phyloP scores from a whole-genome alignment of 2,888 invertebrate genomes.

The Erynnis tages region DNA sequence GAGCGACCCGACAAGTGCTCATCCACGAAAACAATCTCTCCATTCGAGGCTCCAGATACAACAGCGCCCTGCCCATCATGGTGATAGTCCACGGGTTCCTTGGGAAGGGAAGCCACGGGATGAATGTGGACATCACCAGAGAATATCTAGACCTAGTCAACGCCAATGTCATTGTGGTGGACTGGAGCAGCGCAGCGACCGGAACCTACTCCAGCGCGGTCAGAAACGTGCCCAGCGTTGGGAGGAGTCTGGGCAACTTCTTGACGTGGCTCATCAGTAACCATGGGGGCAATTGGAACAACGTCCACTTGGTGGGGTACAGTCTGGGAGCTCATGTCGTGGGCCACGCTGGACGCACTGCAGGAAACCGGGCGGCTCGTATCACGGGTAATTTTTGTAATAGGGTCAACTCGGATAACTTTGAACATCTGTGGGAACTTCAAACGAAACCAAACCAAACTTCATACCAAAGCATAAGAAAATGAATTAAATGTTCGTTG shows the following conservation, averaged over 20 bases:
- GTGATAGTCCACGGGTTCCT: conserved; percentile 49
- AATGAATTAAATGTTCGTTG: too few species aligned
- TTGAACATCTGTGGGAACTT: too few species aligned
- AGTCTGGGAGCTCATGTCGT: conserved; percentile 44
- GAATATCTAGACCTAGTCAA: conserved; percentile 39
- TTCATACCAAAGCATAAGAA: too few species aligned
- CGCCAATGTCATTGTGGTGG: conserved; percentile 47
- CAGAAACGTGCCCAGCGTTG: conserved; percentile 42
- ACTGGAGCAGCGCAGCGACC: conserved; percentile 44
- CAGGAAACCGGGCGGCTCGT: conserved; percentile 43
- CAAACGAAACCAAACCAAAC: too few species aligned
- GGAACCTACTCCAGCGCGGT: conserved; percentile 42
- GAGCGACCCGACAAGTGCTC: conserved; percentile 38
- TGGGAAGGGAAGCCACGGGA: conserved; percentile 37
- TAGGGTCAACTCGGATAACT: neutral
- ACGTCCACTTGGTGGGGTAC: conserved; percentile 52
- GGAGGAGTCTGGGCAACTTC: conserved; percentile 47
- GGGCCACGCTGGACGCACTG: conserved; percentile 41
- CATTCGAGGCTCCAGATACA: conserved; percentile 42
- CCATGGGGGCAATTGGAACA: conserved; percentile 38
- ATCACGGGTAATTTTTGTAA: conserved; percentile 45
- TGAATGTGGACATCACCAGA: conserved; percentile 39
- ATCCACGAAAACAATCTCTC: conserved; percentile 39
- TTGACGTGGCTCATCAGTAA: conserved; percentile 39
- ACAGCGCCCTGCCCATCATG: conserved; percentile 36